Conservation (phyloP, 1,140 invertebrate species). For the Periplaneta americana region DNA sequence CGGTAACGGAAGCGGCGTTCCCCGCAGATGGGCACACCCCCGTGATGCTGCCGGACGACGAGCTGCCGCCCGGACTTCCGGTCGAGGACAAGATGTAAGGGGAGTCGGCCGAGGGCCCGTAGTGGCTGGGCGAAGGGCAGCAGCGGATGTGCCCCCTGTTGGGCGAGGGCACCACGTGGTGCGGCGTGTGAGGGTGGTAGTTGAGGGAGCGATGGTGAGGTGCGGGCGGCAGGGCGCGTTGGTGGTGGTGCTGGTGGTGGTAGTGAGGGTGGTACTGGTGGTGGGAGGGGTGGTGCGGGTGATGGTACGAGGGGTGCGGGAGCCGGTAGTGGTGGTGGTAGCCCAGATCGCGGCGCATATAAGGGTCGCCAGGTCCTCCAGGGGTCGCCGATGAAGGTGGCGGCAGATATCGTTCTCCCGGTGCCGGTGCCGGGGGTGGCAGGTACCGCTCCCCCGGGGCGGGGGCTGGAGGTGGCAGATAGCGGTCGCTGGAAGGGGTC, state of each 20-base stretch:
- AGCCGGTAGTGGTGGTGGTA: constrained; percentile 54
- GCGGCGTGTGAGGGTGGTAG: constrained; percentile 27
- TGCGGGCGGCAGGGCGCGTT: background rate
- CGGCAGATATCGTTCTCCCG: constrained; percentile 5
- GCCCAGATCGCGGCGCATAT: constrained; percentile 51
- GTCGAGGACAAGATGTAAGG: background rate
- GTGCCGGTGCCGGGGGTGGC: background rate
- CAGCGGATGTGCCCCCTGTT: constrained; percentile 7
- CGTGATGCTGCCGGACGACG: background rate
- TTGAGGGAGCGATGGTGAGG: constrained; percentile 27
- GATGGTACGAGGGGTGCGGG: constrained; percentile 39
- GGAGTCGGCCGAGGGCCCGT: background rate
- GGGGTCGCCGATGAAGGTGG: constrained; percentile 17
- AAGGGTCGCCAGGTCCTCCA: constrained; percentile 46
- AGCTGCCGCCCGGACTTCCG: background rate
- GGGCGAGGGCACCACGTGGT: background rate
- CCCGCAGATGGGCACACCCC: background rate
- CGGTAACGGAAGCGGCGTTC: background rate
- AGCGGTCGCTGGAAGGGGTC: background rate
- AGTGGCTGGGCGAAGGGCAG: constrained; percentile 11
- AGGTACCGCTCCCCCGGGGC: constrained; percentile 4
- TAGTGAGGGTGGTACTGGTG: constrained; percentile 4
- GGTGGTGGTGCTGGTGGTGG: constrained; percentile 11
- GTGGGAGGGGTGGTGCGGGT: constrained; percentile 33
- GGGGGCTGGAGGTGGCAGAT: background rate